phyloP scores from a whole-genome alignment of 2,888 invertebrate genomes.

The Autographa gamma region DNA sequence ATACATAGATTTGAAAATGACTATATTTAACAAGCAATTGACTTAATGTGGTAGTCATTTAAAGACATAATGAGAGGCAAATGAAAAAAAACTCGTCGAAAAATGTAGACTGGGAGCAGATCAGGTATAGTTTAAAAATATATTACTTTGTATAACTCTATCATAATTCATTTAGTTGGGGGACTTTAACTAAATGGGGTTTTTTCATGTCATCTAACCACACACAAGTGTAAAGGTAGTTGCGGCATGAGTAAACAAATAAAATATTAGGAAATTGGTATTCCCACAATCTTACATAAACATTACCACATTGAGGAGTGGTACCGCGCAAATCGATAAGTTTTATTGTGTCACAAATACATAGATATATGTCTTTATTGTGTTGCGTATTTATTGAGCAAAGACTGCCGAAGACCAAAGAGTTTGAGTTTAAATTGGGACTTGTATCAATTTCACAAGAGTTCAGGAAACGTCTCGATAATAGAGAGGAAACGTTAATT shows the following conservation, averaged over 20 bases:
- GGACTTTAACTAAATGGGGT: too few relatives aligned
- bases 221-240: background rate
- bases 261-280: conserved; percentile 1
- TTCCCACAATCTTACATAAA: background rate
- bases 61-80: too few relatives aligned
- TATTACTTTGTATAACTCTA: too few relatives aligned
- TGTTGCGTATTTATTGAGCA: conserved; percentile 24
- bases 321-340: conserved; percentile 35
- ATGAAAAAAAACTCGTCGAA: too few relatives aligned
- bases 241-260: background rate
- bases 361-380: conserved; percentile 10
- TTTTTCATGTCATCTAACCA: background rate
- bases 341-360: conserved; percentile 25
- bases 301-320: conserved; percentile 10
- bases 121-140: too few relatives aligned
- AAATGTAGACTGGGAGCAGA: too few relatives aligned
- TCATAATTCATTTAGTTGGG: too few relatives aligned
- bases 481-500: conserved; percentile 24
- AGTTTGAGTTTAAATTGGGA: background rate
- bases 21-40: too few relatives aligned
- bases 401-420: conserved; percentile 3
- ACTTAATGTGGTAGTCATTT: too few relatives aligned
- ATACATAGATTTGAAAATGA: too few relatives aligned
- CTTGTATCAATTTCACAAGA: conserved; percentile 13
- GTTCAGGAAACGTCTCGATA: conserved; percentile 20